Base-by-base conservation (phyloP, 2,797 vertebrate genomes). In the Staurois parvus region DNA sequence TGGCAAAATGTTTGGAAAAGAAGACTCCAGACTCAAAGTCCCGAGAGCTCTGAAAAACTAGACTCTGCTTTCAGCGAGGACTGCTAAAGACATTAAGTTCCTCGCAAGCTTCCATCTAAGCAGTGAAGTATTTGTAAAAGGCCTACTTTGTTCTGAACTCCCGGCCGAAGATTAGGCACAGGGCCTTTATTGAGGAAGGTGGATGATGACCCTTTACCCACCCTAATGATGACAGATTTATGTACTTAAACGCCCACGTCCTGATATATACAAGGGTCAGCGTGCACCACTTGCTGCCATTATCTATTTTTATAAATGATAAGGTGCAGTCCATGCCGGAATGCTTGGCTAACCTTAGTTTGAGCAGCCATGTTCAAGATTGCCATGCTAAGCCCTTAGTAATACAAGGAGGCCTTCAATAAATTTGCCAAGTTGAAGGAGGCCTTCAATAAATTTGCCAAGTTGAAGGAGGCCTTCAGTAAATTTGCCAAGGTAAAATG, bases 51-150 rank as follows among this genome's bases (percentile, higher is more conserved):
- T 90, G 91, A 90, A 91, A 72, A 90, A 84, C 88, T 88, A 90
- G 87, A 89, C 90, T 90, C 88, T 90, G 88, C 90, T 90, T 90
- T 76, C 85, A 91, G 88, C 0, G 3, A 89, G 88, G 90, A 87
- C 93, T 93, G 93, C 88, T 91, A 91, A 94, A 93, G 89, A 90
- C 92, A 94, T 95, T 93, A 93, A 91, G 89, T 92, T 92, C 85
- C 90, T 89, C 90, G 89, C 90, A 92, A 91, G 89, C 89, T 90
- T 93, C 91, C 89, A 92, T 94, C 91, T 92, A 91, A 93, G 91
- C 90, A 84, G 88, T 76, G 76, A 88, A 87, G 91, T 88, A 90
- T 93, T 89, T 92, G 90, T 90, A 89, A 92, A 93, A 92, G 90
- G 91, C 88, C 24, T 81, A 89, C 89, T 91, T 92, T 91, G 89